phyloP scores from a whole-genome alignment of 2,888 invertebrate genomes.

The Heterodera filipjevi region DNA sequence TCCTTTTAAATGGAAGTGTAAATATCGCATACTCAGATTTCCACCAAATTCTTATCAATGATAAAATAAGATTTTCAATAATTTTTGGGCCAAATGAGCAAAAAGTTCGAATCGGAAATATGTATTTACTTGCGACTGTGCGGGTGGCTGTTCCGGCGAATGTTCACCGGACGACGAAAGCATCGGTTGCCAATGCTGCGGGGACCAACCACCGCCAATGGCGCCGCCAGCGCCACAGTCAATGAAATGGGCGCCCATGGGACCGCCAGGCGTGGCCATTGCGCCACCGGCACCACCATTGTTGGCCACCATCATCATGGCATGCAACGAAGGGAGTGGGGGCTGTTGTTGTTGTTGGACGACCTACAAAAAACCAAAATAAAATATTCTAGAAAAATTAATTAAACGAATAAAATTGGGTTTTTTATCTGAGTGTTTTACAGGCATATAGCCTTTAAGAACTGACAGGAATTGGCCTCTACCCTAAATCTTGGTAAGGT shows the following conservation, averaged over 20 bases:
- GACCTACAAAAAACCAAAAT: neutral
- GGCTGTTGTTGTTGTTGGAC: neutral
- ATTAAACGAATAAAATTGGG: neutral
- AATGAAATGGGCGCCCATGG: neutral
- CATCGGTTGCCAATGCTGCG: neutral
- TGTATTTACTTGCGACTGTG: slow-evolving; percentile 23
- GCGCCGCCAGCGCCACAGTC: neutral
- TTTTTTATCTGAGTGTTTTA: too few species aligned
- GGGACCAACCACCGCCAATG: neutral
- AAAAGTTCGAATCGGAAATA: neutral
- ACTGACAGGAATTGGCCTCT: too few species aligned
- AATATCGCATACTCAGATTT: too few species aligned
- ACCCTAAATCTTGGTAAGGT: too few species aligned
- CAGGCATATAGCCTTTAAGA: too few species aligned
- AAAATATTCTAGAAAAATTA: neutral
- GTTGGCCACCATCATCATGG: slow-evolving; percentile 8
- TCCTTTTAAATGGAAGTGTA: too few species aligned
- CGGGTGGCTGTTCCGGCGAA: slow-evolving; percentile 7
- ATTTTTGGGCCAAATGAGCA: slow-evolving; percentile 9
- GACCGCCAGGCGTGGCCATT: slow-evolving; percentile 16
- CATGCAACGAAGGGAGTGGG: neutral
- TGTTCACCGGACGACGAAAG: neutral
- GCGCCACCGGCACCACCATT: slow-evolving; percentile 20
- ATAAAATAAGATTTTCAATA: neutral
- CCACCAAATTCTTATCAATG: neutral